Conservation (phyloP, 2,797 vertebrate species). For the Sciurus carolinensis region DNA sequence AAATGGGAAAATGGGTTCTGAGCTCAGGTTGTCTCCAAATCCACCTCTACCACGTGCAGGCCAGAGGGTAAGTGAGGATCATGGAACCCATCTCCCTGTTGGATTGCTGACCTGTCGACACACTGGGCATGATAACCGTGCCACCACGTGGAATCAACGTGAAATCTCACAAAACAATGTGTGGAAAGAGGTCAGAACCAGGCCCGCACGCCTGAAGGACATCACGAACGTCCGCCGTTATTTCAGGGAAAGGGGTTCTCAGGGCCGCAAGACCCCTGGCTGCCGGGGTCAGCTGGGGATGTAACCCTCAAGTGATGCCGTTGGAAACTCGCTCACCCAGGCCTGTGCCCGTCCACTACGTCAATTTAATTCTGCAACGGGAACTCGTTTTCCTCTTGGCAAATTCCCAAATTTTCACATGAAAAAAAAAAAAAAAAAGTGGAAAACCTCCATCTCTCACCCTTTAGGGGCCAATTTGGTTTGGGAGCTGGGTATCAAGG, state of each 20-base stretch:
- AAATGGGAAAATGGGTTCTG: neutral
- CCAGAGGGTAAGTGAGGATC: neutral
- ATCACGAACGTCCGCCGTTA: neutral
- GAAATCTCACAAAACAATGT: neutral
- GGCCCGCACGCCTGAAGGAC: neutral
- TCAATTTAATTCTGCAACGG: slow-evolving; percentile 10
- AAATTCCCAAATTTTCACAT: neutral
- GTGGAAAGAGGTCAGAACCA: neutral
- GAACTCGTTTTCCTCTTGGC: neutral
- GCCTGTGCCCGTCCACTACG: neutral
- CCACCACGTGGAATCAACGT: neutral
- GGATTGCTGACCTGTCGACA: neutral
- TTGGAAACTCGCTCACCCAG: neutral
- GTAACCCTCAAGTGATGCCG: neutral
- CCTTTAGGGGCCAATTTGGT: neutral
- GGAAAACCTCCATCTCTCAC: neutral
- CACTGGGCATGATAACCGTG: neutral
- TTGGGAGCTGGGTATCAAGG: neutral
- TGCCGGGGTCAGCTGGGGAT: neutral
- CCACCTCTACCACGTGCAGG: neutral
- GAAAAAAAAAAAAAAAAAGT: neutral
- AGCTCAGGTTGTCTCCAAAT: neutral
- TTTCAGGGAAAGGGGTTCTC: neutral
- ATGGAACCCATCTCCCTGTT: neutral
- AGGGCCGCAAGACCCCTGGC: neutral